These are phyloP conservation scores for Sitophilus oryzae DNA, from an alignment of 1,140 invertebrate species.

Conservation along the genomic window DNA sequence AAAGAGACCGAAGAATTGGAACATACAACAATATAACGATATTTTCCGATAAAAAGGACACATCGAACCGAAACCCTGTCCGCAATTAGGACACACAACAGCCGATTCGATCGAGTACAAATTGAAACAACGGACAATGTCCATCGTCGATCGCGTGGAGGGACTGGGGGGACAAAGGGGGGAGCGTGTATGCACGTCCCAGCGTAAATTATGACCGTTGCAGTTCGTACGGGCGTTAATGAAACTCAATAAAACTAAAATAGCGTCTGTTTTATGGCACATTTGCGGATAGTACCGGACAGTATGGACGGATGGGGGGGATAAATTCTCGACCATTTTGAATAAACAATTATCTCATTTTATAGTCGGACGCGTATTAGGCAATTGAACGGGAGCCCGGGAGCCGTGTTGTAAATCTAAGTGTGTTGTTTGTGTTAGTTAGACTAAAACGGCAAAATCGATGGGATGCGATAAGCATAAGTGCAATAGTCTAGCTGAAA, in stretches of 20 bases:
- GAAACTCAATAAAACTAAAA: slow-evolving; percentile 21
- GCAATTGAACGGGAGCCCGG: too few species aligned
- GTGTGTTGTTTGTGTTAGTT: too few species aligned
- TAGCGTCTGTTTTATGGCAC: slow-evolving; percentile 17
- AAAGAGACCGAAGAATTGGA: too few species aligned
- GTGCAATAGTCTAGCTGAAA: too few species aligned
- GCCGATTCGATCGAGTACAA: background rate
- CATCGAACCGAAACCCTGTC: background rate
- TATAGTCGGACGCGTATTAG: background rate
- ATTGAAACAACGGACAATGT: too few species aligned
- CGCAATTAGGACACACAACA: background rate
- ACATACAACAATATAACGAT: too few species aligned
- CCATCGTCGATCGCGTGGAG: too few species aligned
- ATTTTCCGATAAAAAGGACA: too few species aligned
- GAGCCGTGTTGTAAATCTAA: too few species aligned
- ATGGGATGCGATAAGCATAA: too few species aligned
- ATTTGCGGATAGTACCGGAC: slow-evolving; percentile 17
- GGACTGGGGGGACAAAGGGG: background rate
- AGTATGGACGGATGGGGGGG: background rate
- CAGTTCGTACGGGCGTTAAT: slow-evolving; percentile 11
- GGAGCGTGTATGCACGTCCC: background rate
- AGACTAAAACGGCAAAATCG: too few species aligned
- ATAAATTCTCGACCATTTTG: slow-evolving; percentile 12
- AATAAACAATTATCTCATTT: slow-evolving; percentile 18
- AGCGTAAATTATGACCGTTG: slow-evolving; percentile 1